Percentiles rank a stretch among this genome's conserved stretches.
These are phyloP conservation scores for Florisuga fusca DNA, from an alignment of 2,797 vertebrate genomes.

Conservation along the genomic window DNA sequence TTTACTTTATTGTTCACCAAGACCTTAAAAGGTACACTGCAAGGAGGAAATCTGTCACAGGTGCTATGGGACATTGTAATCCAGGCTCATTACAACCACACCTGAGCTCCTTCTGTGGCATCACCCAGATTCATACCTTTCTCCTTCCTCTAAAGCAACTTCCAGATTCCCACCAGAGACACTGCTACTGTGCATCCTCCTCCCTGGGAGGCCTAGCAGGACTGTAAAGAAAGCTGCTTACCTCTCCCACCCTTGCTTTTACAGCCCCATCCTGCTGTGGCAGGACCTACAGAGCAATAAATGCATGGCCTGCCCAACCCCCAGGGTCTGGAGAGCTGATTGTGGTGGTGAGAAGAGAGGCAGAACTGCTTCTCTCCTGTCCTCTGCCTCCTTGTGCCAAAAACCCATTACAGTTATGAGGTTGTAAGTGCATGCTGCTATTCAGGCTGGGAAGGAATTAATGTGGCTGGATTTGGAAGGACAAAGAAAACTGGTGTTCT, in stretches of 20 bases:
- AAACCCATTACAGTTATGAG: slow-evolving; percentile 18
- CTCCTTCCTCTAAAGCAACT: neutral
- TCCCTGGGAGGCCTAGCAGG: neutral
- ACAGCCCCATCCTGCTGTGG: neutral
- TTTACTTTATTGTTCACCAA: neutral
- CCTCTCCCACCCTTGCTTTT: neutral
- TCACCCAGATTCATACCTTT: neutral
- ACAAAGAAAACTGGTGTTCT: slow-evolving; percentile 72
- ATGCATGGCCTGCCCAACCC: neutral
- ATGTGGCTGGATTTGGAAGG: slow-evolving; percentile 68
- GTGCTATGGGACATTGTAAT: neutral
- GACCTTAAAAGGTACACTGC: neutral
- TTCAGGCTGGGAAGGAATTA: slow-evolving; percentile 67
- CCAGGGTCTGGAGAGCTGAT: neutral
- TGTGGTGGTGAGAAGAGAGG: neutral
- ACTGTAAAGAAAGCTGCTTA: neutral
- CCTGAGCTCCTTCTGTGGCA: neutral
- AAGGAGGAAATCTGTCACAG: neutral
- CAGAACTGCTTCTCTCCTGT: neutral
- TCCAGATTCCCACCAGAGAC: neutral
- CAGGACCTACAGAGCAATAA: neutral
- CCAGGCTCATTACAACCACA: neutral
- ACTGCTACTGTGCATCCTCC: neutral
- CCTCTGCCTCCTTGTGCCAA: neutral
- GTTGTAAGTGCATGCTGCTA: neutral